Evolutionary conservation across 1,140 invertebrate genomes (phyloP).

Genomic region (Drosophila repleta): DNA sequence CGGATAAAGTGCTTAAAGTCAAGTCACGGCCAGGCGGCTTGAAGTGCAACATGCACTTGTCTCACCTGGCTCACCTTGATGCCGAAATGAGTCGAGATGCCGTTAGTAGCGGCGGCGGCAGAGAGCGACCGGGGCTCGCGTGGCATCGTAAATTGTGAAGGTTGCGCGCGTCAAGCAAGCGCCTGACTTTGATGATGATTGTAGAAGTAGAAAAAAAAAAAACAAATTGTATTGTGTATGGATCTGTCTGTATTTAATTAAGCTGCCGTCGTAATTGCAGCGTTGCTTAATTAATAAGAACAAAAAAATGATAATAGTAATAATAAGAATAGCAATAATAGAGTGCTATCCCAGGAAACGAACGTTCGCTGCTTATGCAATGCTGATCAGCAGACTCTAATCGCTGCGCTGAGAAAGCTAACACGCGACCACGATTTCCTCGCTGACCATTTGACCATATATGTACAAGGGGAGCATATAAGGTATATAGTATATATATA

Average conservation of each 20-base stretch:
- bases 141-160: slow-evolving; percentile 16
- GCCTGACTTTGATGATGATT: background rate
- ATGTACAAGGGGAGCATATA: background rate
- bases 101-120: background rate
- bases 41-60: slow-evolving; percentile 5
- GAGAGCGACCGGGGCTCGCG: slow-evolving; percentile 5
- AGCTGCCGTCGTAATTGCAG: slow-evolving; percentile 24
- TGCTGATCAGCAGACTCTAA: slow-evolving; percentile 1
- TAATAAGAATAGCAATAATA: background rate
- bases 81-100: slow-evolving; percentile 11
- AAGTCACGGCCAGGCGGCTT: slow-evolving; percentile 8
- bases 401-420: slow-evolving; percentile 15
- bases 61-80: slow-evolving; percentile 32
- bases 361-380: slow-evolving; percentile 15
- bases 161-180: background rate
- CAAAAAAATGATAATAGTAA: background rate
- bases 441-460: slow-evolving; percentile 29
- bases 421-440: slow-evolving; percentile 45
- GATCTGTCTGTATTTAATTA: slow-evolving; percentile 31
- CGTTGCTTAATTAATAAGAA: background rate
- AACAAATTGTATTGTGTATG: slow-evolving; percentile 9
- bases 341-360: background rate
- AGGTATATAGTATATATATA: background rate
- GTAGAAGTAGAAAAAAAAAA: background rate
- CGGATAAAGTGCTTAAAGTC: background rate